Base-by-base conservation (phyloP, 2,797 vertebrate species). In the Luscinia luscinia region DNA sequence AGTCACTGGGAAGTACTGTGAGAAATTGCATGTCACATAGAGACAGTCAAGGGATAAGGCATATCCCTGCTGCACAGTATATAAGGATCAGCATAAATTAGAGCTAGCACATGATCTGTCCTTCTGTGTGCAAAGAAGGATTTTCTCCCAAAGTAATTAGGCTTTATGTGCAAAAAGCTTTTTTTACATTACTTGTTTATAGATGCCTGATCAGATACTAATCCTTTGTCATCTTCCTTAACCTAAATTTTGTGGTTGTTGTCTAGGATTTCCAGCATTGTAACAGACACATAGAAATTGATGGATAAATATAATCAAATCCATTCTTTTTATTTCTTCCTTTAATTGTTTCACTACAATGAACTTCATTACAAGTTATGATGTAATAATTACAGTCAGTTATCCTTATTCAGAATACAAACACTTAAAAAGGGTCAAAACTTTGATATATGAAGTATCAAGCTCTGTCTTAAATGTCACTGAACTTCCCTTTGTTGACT, bases 31-130 rank as follows among this genome's bases (percentile, higher is more conserved):
- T 77, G 80, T 64, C 78, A 89, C 3, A 3, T 11, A 62, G 88
- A 90, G 51, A 84, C 41, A 93, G 64, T 38, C 76, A 88, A 86
- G 51, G 92, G 81, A 96, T 96, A 94, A 96, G 84, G 61, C 70
- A 95, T 90, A 89, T 82, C 77, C 73, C 89, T 78, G 83, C 79
- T 64, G 40, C 80, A 95, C 72, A 76, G 38, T 87, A 70, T 87
- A 84, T 67, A 96, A 92, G 94, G 89, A 97, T 96, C 93, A 96
- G 81, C 87, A 95, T 93, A 97, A 97, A 97, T 96, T 91, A 93
- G 73, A 96, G 61, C 68, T 93, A 94, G 82, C 88, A 80, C 80
- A 93, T 88, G 91, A 91, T 92, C 70, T 46, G 63, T 58, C 81
- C 57, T 89, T 95, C 83, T 93, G 74, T 80, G 88, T 75, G 40